Base-by-base conservation (phyloP, 2,797 vertebrate genomes). In the Mallotus villosus region DNA sequence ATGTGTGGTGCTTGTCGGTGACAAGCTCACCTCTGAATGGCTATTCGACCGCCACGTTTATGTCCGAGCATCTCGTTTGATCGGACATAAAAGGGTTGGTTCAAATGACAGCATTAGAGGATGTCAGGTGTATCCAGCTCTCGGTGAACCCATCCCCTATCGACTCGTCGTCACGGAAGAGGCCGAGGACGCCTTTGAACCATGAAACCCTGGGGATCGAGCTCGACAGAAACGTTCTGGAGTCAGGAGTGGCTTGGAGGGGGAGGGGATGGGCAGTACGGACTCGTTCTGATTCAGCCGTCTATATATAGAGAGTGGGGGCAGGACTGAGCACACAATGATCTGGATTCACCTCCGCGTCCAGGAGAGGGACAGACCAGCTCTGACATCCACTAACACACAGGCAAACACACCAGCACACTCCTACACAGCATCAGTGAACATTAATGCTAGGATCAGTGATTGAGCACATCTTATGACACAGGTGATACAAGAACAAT, bases 391-490 rank as follows among this genome's bases (percentile, higher is more conserved):
- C 41, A 24, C 19, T 29, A 25, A 61, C n/a, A 61, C 24, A 66
- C 57, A 17, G 5, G n/a, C 29, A 73, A 34, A 64, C 53, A 19
- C 11, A 25, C 22, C n/a, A 24, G 25, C 22, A 61, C 59, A 61
- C 59, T 24, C 25, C 7, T 22, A 82, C 46, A 75, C 16, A 61
- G 37, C 68, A 25, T 17, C 49, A 37, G 69, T 55, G 58, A 60
- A 21, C n/a, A 46, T 24, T 25, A 77, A 16, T 41, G 53, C 67
- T 60, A 24, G 49, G 66, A 74, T 53, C 21, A 19, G 63, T 63
- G 62, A 74, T 67, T 46, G 70, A 78, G 37, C 32, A 67, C 27
- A 24, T 65, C 27, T 19, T 53, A 62, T 61, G 37, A 77, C 65
- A 64, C 25, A 24, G 14, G 14, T 53, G 59, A 71, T 53, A 34